Base-by-base conservation (phyloP, 2,888 invertebrate species). In the Melangyna quadrimaculata region DNA sequence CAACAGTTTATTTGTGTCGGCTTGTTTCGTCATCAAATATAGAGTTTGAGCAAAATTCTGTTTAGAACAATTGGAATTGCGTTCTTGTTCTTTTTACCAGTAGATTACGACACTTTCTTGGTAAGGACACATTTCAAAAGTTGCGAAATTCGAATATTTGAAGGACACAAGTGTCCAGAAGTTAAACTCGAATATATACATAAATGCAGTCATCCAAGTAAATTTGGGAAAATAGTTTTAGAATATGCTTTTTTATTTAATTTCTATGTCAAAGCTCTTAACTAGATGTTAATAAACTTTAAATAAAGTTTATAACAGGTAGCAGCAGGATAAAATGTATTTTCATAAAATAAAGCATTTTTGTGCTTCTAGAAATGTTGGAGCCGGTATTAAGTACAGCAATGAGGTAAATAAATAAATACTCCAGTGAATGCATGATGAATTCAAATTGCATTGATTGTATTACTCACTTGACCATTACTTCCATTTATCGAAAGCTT, bases 71-170 rank as follows among this genome's bases (percentile, higher is more conserved):
- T 22, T 59, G 12, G 27, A 43, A 61, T 40, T 37, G 24, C 61
- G 37, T 61, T 61, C n/a, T 43, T 43, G 27, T 0, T 37, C 5
- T 35, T 22, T 19, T 35, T 43, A 5, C 17, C 2, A 63, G 19
- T 8, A 4, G n/a, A 61, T 27, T 61, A 61, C 40, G 61, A 27
- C 27, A 65, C 19, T 24, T 27, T 14, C 9, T 22, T 24, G 8
- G 7, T 10, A 14, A 7, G 10, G 1, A 22, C 0, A 19, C 1
- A 63, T 65, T 65, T 65, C 65, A 32, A 65, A 32, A 29, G 17
- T 65, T 65, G 65, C 65, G 65, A 65, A 65, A 65, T 65, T 45
- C 45, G 12, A 8, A 27, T 27, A 45, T 22, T 65, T 45, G 19
- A 29, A 65, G 29, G 45, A 63, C 19, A 45, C n/a, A 12, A 57